Conservation (phyloP, 2,888 invertebrate genomes). For the Scotopteryx bipunctaria region DNA sequence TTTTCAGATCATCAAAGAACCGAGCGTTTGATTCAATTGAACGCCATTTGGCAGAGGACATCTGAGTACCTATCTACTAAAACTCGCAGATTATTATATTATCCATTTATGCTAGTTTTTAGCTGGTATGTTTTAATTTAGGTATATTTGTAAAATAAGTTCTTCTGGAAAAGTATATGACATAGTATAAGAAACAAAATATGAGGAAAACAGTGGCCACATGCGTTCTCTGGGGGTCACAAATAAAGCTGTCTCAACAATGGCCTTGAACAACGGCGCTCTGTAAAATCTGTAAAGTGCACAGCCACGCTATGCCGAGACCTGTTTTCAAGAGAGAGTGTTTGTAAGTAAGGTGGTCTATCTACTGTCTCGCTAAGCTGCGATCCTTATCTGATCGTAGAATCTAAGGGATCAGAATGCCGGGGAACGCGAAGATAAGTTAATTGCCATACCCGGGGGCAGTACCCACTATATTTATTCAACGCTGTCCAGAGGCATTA, state of each 20-base stretch:
- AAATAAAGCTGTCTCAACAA: too few relatives aligned
- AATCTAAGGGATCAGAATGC: slow-evolving; percentile 68
- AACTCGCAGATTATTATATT: too few relatives aligned
- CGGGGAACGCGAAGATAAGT: slow-evolving; percentile 65
- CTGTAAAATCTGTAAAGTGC: neutral
- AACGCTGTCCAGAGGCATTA: slow-evolving; percentile 54
- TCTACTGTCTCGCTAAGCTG: slow-evolving; percentile 38
- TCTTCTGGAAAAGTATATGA: too few relatives aligned
- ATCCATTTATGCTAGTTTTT: too few relatives aligned
- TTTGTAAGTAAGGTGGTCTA: too few relatives aligned
- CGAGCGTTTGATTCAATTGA: slow-evolving; percentile 1
- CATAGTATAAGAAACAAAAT: too few relatives aligned
- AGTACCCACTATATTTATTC: slow-evolving; percentile 23
- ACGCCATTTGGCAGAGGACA: neutral
- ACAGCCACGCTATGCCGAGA: neutral
- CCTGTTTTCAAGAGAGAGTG: neutral
- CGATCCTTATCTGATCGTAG: slow-evolving; percentile 60
- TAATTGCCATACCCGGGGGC: slow-evolving; percentile 67
- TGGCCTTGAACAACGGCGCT: too few relatives aligned
- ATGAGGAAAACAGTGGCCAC: too few relatives aligned
- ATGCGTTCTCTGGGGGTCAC: too few relatives aligned
- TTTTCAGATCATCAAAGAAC: neutral
- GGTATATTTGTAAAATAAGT: too few relatives aligned
- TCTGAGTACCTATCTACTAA: too few relatives aligned
- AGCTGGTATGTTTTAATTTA: too few relatives aligned